A percentile compares a stretch with the other conserved stretches of the same genome.
These are phyloP conservation scores for Tolmerus cingulatus DNA, from an alignment of 2,888 invertebrate genomes.

Conservation along the genomic window DNA sequence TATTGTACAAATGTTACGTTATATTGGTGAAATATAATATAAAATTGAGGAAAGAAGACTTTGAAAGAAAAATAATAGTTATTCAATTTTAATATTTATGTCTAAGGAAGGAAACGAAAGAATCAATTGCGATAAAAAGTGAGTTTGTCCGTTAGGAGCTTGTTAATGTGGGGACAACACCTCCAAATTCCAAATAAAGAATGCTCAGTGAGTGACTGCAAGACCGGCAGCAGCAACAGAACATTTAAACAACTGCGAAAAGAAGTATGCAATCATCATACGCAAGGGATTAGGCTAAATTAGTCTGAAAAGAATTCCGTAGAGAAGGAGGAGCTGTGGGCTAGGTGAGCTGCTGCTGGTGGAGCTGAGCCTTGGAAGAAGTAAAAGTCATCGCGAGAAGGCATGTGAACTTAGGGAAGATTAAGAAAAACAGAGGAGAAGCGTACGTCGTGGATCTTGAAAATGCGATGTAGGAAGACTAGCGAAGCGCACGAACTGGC, in stretches of 20 bases:
- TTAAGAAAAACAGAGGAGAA: background rate
- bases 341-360: background rate
- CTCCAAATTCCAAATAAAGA: background rate
- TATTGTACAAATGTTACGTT: too few relatives aligned
- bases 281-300: background rate
- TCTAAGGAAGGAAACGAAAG: background rate
- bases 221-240: slow-evolving; percentile 14
- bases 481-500: background rate
- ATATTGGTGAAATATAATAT: too few relatives aligned
- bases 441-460: background rate
- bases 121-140: background rate
- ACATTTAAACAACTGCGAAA: background rate
- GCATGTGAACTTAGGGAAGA: slow-evolving; percentile 1
- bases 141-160: background rate
- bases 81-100: background rate
- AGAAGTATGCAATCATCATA: background rate
- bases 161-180: background rate
- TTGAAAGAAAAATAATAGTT: too few relatives aligned
- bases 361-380: background rate
- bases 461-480: slow-evolving; percentile 6
- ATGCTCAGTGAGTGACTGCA: background rate
- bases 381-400: slow-evolving; percentile 1
- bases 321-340: background rate
- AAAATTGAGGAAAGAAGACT: too few relatives aligned
- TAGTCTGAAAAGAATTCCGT: background rate